Base-by-base conservation (phyloP, 1,140 invertebrate species). In the Brachionus rubens region DNA sequence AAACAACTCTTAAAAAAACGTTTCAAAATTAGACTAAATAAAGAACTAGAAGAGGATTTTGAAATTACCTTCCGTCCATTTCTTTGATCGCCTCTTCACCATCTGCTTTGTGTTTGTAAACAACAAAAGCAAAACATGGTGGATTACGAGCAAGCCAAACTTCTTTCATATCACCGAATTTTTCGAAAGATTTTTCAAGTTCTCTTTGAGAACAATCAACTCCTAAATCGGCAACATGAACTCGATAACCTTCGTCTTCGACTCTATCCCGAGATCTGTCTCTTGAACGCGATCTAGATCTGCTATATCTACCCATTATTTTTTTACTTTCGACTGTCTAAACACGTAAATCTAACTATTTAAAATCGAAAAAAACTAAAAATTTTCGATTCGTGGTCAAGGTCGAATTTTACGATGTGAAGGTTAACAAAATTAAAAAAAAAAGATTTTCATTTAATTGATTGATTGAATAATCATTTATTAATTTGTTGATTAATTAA, bases 1-100 rank as follows among this genome's bases (percentile, higher is more conserved):
- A 67, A 6, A 56, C 52, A 19, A 89, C 91, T 41, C 93, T 88
- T 78, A 16, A 59, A 50, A n/a, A n/a, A n/a, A n/a, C n/a, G 26
- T 50, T 50, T 50, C 24, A 19, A 19, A 19, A 19, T 16, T 21
- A 24, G 30, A 24, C 46, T n/a, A n/a, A n/a, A n/a, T n/a, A n/a
- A n/a, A n/a, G n/a, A n/a, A n/a, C n/a, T n/a, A n/a, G n/a, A n/a
- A n/a, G n/a, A 26, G 19, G 28, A 54, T 26, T 46, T 26, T 3
- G 7, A 9, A 12, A 5, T 36, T 59, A 59, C 54, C 46, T 52
- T 43, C 65, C 84, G 79, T 85, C 80, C 82, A 84, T 82, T 40
- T 81, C 80, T 65, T 77, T 78, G 12, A 84, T 79, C n/a, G 83
- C 81, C 48, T 79, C 79, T 48, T 82, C 81, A n/a, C 82, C 83